Evolutionary conservation across 2,888 invertebrate species (phyloP), one percentile per base, ranked within the genome.

Genomic region (Adelognathus sp.): DNA sequence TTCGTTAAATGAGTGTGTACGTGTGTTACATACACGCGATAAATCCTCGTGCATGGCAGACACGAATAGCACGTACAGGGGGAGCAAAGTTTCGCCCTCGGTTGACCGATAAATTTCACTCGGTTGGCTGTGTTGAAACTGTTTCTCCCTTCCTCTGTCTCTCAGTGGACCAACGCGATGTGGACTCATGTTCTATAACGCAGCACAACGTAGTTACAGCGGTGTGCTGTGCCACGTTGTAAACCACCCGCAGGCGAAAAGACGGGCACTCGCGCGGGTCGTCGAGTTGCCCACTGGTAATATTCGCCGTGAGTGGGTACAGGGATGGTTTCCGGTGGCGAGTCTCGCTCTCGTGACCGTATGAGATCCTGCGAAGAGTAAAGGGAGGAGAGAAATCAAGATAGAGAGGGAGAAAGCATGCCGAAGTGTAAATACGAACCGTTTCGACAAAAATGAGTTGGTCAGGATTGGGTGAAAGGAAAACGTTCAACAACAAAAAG

Each of bases 41-140:
- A 36, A 31, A 52, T 29, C 16, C n/a, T 2, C 5, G 29, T n/a
- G 36, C 27, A 56, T 33, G 46, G 5, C 16, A 11, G 56, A 56
- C 64, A 63, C 56, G 67, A 44, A 56, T 36, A 44, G 36, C n/a
- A 60, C 74, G 44, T 46, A 24, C 44, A n/a, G n/a, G n/a, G n/a
- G n/a, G 72, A 77, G 64, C 71, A 80, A 80, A 80, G 74, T 80
- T 76, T 73, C 66, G 71, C 73, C 77, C 74, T 74, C 80, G 64
- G 60, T 77, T 80, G 76, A 77, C 80, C 80, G 70, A 80, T 80
- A 80, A 80, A 80, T 80, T 80, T 77, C 66, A 77, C 76, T 77
- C 73, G 70, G 44, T 18, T 24, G 24, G 24, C n/a, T n/a, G n/a
- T 16, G 56, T 41, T 44, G 36, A 24, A 31, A 54, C n/a, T n/a